Conservation (phyloP, 2,888 invertebrate genomes). For the Ophion ellenae region DNA sequence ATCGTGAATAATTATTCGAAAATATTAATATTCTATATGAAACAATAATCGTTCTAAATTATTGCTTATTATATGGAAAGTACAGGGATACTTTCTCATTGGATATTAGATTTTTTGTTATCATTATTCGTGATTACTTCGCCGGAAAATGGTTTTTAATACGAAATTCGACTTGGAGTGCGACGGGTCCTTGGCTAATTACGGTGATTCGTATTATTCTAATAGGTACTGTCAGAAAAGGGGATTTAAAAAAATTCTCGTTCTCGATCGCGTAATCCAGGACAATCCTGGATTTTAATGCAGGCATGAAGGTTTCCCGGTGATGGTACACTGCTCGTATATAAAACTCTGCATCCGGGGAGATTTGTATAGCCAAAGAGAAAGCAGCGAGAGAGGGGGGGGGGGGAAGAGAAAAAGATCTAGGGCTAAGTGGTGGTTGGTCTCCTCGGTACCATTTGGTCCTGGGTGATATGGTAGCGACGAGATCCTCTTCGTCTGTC, state of each 20-base stretch:
- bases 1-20: constrained; percentile 39
- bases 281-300: constrained; percentile 69
- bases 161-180: too few relatives aligned
- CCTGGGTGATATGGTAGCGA: constrained; percentile 63
- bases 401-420: constrained; percentile 32
- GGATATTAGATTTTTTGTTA: too few relatives aligned
- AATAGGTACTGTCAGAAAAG: too few relatives aligned
- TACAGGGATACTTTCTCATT: too few relatives aligned
- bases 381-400: constrained; percentile 27
- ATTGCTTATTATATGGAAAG: background rate
- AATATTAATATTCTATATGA: constrained; percentile 25
- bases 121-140: too few relatives aligned
- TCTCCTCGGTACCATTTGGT: constrained; percentile 59
- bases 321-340: constrained; percentile 14
- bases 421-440: constrained; percentile 53
- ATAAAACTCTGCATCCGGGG: constrained; percentile 29
- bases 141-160: too few relatives aligned
- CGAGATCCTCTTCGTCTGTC: constrained; percentile 58
- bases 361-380: background rate
- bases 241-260: too few relatives aligned
- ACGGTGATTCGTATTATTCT: too few relatives aligned
- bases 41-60: constrained; percentile 34
- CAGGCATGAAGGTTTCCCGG: constrained; percentile 73
- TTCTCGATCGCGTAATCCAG: too few relatives aligned
- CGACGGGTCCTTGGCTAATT: too few relatives aligned